Conservation (phyloP, 2,888 invertebrate species). For the Prenolepis imparis region DNA sequence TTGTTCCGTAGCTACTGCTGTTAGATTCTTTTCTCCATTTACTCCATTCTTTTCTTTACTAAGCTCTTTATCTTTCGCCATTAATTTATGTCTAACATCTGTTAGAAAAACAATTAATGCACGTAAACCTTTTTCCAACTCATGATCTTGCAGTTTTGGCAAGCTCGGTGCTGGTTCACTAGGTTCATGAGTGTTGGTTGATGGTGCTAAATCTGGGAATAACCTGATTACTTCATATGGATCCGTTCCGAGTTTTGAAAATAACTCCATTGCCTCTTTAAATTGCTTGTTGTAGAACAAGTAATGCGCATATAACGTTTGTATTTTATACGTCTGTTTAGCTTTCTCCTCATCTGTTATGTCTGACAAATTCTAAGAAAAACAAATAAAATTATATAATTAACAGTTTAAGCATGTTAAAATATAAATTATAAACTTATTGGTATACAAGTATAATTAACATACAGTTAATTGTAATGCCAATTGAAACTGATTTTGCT, state of each 20-base stretch:
- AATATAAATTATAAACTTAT: constrained; percentile 12
- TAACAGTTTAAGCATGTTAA: neutral
- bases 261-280: constrained; percentile 96
- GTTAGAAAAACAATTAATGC: constrained; percentile 97
- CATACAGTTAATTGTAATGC: constrained; percentile 96
- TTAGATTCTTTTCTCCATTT: constrained; percentile 82
- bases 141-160: constrained; percentile 92
- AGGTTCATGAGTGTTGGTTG: constrained; percentile 85
- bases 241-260: constrained; percentile 95
- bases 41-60: constrained; percentile 75
- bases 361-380: constrained; percentile 92
- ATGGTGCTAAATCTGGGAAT: constrained; percentile 94
- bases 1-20: constrained; percentile 88
- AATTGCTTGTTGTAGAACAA: constrained; percentile 96
- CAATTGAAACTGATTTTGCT: constrained; percentile 97
- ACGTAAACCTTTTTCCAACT: constrained; percentile 94
- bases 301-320: constrained; percentile 96
- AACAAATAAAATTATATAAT: constrained; percentile 1
- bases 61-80: constrained; percentile 84
- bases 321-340: constrained; percentile 94
- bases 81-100: constrained; percentile 89
- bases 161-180: constrained; percentile 86
- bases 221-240: constrained; percentile 98
- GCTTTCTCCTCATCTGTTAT: constrained; percentile 93
- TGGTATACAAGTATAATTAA: constrained; percentile 65